Evolutionary conservation across 2,113 vertebrate species (phyloP).

Genomic region (Oreochromis tanganicae): DNA sequence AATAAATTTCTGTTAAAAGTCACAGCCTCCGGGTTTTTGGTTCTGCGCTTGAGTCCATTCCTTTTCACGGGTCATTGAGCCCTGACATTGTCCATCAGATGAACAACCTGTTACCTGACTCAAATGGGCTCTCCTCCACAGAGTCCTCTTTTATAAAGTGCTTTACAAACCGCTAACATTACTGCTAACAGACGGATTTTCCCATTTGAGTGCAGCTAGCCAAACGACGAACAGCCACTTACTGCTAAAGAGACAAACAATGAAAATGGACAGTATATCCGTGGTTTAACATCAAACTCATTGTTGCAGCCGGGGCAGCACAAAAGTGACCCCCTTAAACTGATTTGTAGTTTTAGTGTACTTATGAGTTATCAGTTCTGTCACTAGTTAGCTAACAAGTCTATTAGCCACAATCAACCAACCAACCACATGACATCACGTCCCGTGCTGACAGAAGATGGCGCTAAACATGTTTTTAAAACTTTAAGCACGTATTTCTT

Average conservation of each 20-base stretch:
- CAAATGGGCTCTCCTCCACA: neutral
- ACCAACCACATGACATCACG: rapidly evolving
- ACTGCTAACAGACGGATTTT: neutral
- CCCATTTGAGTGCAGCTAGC: neutral
- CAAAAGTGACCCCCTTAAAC: neutral
- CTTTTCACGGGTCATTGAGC: neutral
- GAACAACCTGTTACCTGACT: neutral
- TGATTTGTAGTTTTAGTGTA: neutral
- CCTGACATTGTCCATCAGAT: rapidly evolving
- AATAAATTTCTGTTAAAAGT: neutral
- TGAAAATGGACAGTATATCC: neutral
- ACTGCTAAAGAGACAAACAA: neutral
- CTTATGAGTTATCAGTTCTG: neutral
- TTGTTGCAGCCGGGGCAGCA: rapidly evolving
- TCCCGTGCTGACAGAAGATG: rapidly evolving
- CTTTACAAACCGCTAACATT: neutral
- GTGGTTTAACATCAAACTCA: neutral
- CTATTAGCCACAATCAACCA: neutral
- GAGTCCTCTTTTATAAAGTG: neutral
- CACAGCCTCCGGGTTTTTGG: neutral
- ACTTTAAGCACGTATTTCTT: neutral
- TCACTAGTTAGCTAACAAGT: neutral
- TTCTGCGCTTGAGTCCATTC: neutral
- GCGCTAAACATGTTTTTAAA: neutral
- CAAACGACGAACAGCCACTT: rapidly evolving